Percentiles rank a stretch among this genome's conserved stretches.
phyloP scores from a whole-genome alignment of 2,113 vertebrate species.

The Abramis brama region DNA sequence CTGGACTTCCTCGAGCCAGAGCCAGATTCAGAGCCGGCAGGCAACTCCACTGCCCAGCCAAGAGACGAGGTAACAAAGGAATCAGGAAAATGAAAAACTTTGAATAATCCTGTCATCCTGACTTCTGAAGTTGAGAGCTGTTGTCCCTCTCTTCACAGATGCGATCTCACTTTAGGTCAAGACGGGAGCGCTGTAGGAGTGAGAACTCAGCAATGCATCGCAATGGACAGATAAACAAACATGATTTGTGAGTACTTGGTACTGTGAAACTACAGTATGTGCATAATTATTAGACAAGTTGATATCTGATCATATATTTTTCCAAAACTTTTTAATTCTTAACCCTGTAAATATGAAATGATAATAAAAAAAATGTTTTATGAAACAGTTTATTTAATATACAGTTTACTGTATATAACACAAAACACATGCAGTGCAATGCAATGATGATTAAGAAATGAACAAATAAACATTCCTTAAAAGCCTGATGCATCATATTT shows the following conservation, averaged over 20 bases:
- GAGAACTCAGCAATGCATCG: slow-evolving; percentile 82
- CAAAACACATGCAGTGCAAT: too few relatives aligned
- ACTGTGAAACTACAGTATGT: neutral
- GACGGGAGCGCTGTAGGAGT: slow-evolving; percentile 85
- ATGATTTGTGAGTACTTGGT: slow-evolving; percentile 78
- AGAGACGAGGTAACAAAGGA: slow-evolving; percentile 76
- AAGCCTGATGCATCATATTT: too few relatives aligned
- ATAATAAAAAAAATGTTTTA: too few relatives aligned
- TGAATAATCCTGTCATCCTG: too few relatives aligned
- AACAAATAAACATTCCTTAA: too few relatives aligned
- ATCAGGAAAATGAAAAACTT: too few relatives aligned
- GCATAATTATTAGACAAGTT: neutral
- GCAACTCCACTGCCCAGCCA: slow-evolving; percentile 71
- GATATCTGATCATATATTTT: too few relatives aligned
- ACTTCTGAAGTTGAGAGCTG: neutral
- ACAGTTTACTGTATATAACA: too few relatives aligned
- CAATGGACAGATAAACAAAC: slow-evolving; percentile 82
- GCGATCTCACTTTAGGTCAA: slow-evolving; percentile 77
- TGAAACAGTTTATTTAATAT: too few relatives aligned
- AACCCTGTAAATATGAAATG: too few relatives aligned
- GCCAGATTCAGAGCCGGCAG: slow-evolving; percentile 52
- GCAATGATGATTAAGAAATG: too few relatives aligned
- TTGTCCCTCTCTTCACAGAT: slow-evolving; percentile 66
- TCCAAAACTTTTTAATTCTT: too few relatives aligned
- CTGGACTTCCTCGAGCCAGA: slow-evolving; percentile 94